Percentiles rank a stretch among this genome's conserved stretches.
Conservation (phyloP, 2,113 vertebrate species). For the Odocoileus virginianus region DNA sequence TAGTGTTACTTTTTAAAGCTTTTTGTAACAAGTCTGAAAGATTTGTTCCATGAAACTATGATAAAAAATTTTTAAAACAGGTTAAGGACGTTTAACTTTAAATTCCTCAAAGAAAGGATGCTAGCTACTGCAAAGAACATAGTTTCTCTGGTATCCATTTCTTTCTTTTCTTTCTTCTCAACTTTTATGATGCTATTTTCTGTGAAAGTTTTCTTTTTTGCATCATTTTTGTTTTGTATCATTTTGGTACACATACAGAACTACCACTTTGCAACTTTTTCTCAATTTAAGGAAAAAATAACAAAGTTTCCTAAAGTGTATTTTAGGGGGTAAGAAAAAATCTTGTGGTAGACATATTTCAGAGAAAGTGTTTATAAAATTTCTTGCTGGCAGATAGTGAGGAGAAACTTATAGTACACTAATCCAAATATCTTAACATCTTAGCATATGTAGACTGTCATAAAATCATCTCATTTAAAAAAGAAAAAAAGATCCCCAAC, state of each 20-base stretch:
- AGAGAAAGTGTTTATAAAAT: conserved; percentile 32
- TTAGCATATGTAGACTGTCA: conserved; percentile 53
- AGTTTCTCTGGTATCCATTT: not conserved
- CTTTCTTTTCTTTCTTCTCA: not conserved
- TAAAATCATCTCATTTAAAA: conserved; percentile 56
- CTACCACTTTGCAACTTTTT: conserved; percentile 27
- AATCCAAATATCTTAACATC: conserved; percentile 59
- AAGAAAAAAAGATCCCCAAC: conserved; percentile 18
- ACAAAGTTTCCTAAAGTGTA: conserved; percentile 27
- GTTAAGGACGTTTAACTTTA: conserved; percentile 35
- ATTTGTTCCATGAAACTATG: not conserved
- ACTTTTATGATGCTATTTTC: not conserved
- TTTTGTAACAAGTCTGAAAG: conserved; percentile 23
- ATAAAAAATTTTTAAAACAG: not conserved
- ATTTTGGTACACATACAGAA: not conserved
- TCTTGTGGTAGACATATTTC: conserved; percentile 15
- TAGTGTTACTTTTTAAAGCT: conserved; percentile 37
- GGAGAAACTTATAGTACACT: conserved; percentile 40
- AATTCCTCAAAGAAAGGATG: conserved; percentile 2
- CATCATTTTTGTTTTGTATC: not conserved
- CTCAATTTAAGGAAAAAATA: not conserved
- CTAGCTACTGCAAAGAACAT: not conserved
- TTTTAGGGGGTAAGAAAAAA: conserved; percentile 26
- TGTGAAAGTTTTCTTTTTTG: not conserved
- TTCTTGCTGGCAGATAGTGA: conserved; percentile 45